Percentiles rank a stretch among this genome's conserved stretches.
phyloP scores from a whole-genome alignment of 2,888 invertebrate species.

The Lasius fuliginosus region DNA sequence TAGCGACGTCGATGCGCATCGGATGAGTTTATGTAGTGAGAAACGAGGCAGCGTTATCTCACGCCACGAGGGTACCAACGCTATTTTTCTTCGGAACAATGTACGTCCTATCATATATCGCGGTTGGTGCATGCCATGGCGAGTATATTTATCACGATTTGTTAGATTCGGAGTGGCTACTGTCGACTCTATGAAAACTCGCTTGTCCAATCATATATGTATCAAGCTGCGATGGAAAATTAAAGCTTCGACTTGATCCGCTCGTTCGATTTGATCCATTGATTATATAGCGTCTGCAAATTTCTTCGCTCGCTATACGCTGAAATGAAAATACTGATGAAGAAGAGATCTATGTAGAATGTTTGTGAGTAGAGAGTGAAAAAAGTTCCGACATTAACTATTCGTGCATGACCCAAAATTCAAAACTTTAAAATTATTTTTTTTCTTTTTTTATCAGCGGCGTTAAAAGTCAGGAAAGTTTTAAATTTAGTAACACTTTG shows the following conservation, averaged over 20 bases:
- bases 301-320: neutral
- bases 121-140: conserved; percentile 48
- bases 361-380: neutral
- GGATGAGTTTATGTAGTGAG: conserved; percentile 81
- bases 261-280: conserved; percentile 20
- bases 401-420: neutral
- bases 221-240: conserved; percentile 7
- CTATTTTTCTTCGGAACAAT: conserved; percentile 64
- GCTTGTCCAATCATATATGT: neutral
- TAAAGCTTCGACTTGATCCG: conserved; percentile 1
- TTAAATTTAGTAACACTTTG: neutral
- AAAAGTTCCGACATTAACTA: conserved; percentile 5
- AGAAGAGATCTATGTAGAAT: neutral
- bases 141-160: conserved; percentile 78
- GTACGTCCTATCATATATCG: conserved; percentile 64
- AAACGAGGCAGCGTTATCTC: conserved; percentile 80
- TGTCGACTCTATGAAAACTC: neutral
- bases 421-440: neutral
- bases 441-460: neutral
- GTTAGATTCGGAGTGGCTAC: conserved; percentile 59
- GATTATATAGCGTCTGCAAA: conserved; percentile 1
- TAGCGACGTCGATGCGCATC: conserved; percentile 45
- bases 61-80: conserved; percentile 57
- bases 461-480: neutral
- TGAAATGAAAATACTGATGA: conserved; percentile 21